Evolutionary conservation across 1,140 invertebrate species (phyloP), one percentile per base, ranked within the genome.

Genomic region (Danaus plexippus): DNA sequence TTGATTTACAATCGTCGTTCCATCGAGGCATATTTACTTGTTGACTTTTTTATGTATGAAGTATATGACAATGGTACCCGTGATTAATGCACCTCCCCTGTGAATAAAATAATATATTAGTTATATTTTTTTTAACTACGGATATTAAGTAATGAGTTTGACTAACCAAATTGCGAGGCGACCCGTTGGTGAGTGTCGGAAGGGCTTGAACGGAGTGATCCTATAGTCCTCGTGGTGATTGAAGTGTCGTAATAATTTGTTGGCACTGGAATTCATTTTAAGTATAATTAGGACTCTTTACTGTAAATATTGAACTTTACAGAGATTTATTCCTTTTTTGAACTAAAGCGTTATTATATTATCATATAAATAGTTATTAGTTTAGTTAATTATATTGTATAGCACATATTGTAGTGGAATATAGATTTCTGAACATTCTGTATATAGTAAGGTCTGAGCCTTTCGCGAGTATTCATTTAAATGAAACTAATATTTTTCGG

Each of bases 231-330:
- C 63, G 59, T 80, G 83, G 53, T 77, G 66, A 53, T 81, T 77
- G 55, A 88, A 89, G 13, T 86, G 73, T 11, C 71, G 77, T 41
- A 90, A 68, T 71, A 90, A 90, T 56, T 81, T 80, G 49, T 81
- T 76, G 2, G 82, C 83, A 15, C 90, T 90, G 76, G n/a, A 89
- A 89, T 40, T 49, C 5, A 49, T 41, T 9, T 51, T 10, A 22
- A 22, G 18, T 22, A 22, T 2, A 22, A 22, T 22, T 22, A 3
- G 7, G 22, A 32, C 2, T 32, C 2, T 7, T 32, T 32, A 32
- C 5, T 32, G 22, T 4, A 32, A 15, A 15, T 15, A 15, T 15
- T n/a, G 2, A 22, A 22, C 6, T 22, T 22, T 22, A 22, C 2
- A 22, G 18, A 22, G 18, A 22, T 22, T 22, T 32, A 32, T 32